Percentiles rank a stretch among this genome's conserved stretches.
Evolutionary conservation across 2,888 invertebrate genomes (phyloP).

Genomic region (Calliopum simillimum): DNA sequence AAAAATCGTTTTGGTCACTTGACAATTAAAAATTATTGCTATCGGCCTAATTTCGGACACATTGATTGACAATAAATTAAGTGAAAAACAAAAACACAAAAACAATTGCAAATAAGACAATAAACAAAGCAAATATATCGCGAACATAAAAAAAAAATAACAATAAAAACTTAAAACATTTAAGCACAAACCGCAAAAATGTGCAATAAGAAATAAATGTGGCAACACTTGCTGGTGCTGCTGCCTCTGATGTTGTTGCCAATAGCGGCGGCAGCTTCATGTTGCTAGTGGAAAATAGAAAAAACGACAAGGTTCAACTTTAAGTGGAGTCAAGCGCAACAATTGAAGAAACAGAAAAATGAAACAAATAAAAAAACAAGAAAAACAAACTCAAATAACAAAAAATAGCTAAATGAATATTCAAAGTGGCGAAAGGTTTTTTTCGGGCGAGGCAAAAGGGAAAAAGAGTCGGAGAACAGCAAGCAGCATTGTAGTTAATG

Average conservation of each 20-base stretch:
- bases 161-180: not conserved
- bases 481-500: too few relatives aligned
- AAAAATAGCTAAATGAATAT: too few relatives aligned
- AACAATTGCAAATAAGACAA: not conserved
- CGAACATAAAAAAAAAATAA: not conserved
- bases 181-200: not conserved
- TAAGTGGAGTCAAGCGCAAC: too few relatives aligned
- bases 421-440: too few relatives aligned
- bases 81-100: not conserved
- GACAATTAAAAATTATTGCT: conserved; percentile 8
- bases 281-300: not conserved
- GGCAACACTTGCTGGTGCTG: not conserved
- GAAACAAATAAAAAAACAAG: too few relatives aligned
- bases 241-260: too few relatives aligned
- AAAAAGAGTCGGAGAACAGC: too few relatives aligned
- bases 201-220: not conserved
- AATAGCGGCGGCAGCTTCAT: not conserved
- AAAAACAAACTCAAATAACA: too few relatives aligned
- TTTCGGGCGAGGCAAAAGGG: too few relatives aligned
- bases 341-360: too few relatives aligned
- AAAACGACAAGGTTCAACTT: too few relatives aligned
- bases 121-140: not conserved
- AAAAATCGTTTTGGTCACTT: not conserved
- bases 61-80: conserved; percentile 12
- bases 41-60: not conserved